Base-by-base conservation (phyloP, 92 coral and sea anemone species). In the Parazoanthus atlanticus region DNA sequence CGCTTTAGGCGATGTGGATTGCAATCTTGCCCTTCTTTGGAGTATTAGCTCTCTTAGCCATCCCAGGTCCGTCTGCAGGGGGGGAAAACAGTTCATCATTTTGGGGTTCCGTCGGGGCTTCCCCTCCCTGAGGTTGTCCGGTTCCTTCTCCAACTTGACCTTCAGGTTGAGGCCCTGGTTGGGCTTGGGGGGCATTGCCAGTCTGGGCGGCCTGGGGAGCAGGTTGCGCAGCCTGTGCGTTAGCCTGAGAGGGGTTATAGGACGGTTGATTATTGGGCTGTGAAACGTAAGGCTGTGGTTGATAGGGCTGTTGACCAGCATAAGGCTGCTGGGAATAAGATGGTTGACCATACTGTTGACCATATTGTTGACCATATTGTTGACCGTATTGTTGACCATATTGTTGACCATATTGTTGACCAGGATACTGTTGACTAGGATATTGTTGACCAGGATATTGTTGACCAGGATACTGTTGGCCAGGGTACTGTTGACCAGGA, bases 51-150 rank as follows among this genome's bases (percentile, higher is more conserved):
- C 78, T 29, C 78, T 84, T 84, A 5, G 26, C 66, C 21, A 70
- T 28, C 10, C 7, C 78, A 8, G 87, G 66, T 38, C 49, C 87
- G 38, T 84, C 87, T 13, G 87, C 66, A 11, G 87, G 87, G 29
- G 87, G 87, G 1, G 67, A 49, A 84, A 84, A 84, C 40, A 84
- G 19, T 28, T 84, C 87, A 15, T 84, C 87, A 43, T 84, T 84
- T 47, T 84, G 78, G 12, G 65, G 67, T 13, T 11, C 65, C 30
- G 78, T 26, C 70, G 78, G 78, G 16, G 25, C 30, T 11, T 36
- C 86, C 7, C 76, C 86, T 13, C 36, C 83, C 31, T 52, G 33
- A 31, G 83, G 67, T 79, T 56, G 49, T 32, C 17, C 47, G 11
- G 46, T 40, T 64, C 40, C 78, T 34, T 21, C 74, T 15, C 78